Percentiles rank a stretch among this genome's conserved stretches.
phyloP scores from a whole-genome alignment of 2,888 invertebrate species.

The Leptura quadrifasciata region DNA sequence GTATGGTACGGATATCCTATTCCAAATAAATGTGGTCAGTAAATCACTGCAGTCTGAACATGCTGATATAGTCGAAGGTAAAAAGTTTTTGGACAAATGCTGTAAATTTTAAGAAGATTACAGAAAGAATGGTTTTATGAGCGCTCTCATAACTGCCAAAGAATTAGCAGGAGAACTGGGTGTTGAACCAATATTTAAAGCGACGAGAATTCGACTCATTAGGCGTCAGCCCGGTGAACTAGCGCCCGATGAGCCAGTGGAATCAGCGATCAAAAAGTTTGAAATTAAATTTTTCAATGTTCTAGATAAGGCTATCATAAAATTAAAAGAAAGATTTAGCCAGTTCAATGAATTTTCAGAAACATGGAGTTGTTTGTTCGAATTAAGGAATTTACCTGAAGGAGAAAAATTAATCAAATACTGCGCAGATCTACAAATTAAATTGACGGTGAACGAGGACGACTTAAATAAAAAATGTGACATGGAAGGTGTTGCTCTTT shows the following conservation, averaged over 20 bases:
- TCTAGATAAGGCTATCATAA: conserved; percentile 12
- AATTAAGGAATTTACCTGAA: conserved; percentile 27
- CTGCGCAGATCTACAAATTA: conserved; percentile 22
- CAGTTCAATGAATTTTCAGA: conserved; percentile 26
- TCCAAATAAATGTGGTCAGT: conserved; percentile 60
- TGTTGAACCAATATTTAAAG: conserved; percentile 61
- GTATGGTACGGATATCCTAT: conserved; percentile 66
- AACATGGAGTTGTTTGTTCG: conserved; percentile 29
- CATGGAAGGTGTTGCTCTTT: conserved; percentile 18
- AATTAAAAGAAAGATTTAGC: conserved; percentile 28
- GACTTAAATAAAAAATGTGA: conserved; percentile 17
- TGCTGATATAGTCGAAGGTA: conserved; percentile 53
- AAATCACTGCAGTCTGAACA: conserved; percentile 55
- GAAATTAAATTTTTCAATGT: conserved; percentile 32
- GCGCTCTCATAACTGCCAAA: conserved; percentile 56
- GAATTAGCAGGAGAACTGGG: conserved; percentile 61
- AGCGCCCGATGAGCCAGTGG: conserved; percentile 59
- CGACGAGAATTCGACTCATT: conserved; percentile 58
- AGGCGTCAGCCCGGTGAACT: conserved; percentile 63
- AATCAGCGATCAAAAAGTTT: conserved; percentile 42
- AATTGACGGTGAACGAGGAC: conserved; percentile 30
- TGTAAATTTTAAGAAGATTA: conserved; percentile 53
- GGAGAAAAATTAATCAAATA: conserved; percentile 16
- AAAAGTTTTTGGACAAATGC: conserved; percentile 55
- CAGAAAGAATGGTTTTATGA: conserved; percentile 58